A percentile compares a stretch with the other conserved stretches of the same genome.
phyloP scores from a whole-genome alignment of 2,113 vertebrate species.

The Sisor rabdophorus region DNA sequence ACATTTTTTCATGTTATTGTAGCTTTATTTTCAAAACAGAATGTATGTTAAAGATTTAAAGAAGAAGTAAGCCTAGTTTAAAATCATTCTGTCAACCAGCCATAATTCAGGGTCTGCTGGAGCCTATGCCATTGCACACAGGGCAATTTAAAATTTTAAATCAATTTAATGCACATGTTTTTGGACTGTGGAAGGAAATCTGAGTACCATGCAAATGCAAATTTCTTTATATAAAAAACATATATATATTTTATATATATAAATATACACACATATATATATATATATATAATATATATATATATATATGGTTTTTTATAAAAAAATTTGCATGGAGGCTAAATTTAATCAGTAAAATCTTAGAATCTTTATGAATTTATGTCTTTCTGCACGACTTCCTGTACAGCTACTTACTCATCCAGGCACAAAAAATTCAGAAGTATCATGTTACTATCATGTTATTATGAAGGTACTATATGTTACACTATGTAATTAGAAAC shows the following conservation, averaged over 20 bases:
- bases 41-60: background rate
- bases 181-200: too few relatives aligned
- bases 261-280: too few relatives aligned
- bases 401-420: slow-evolving; percentile 11
- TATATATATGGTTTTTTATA: too few relatives aligned
- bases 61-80: slow-evolving; percentile 4
- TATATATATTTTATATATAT: too few relatives aligned
- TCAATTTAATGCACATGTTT: too few relatives aligned
- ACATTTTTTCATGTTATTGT: slow-evolving; percentile 50
- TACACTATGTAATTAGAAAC: slow-evolving; percentile 6
- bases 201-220: too few relatives aligned
- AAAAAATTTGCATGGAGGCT: slow-evolving; percentile 50
- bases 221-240: too few relatives aligned
- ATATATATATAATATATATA: too few relatives aligned
- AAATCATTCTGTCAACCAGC: slow-evolving; percentile 36
- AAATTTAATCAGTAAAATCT: slow-evolving; percentile 51
- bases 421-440: slow-evolving; percentile 1
- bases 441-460: slow-evolving; percentile 16
- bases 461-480: background rate
- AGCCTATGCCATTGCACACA: too few relatives aligned
- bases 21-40: slow-evolving; percentile 22
- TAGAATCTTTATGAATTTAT: slow-evolving; percentile 42
- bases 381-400: slow-evolving; percentile 26
- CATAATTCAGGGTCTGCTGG: too few relatives aligned
- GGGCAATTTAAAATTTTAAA: too few relatives aligned